Conservation (phyloP, 2,113 vertebrate genomes). For the Carettochelys insculpta region DNA sequence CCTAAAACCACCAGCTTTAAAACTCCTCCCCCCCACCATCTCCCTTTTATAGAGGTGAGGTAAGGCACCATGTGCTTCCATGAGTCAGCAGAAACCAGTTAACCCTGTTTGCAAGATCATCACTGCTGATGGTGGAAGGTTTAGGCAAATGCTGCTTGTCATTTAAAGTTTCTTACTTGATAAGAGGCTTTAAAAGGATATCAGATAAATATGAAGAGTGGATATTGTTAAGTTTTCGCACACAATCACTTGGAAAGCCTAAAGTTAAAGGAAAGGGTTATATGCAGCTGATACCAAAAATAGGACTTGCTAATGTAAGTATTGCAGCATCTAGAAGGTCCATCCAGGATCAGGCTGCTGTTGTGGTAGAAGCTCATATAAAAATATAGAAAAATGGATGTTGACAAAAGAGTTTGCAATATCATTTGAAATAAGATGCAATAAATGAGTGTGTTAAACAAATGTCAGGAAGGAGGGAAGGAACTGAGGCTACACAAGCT, state of each 20-base stretch:
- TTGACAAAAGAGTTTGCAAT: not conserved
- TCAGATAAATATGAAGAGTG: not conserved
- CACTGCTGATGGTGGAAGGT: not conserved
- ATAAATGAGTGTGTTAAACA: not conserved
- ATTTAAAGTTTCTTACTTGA: not conserved
- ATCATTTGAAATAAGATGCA: not conserved
- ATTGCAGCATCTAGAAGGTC: not conserved
- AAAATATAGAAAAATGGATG: not conserved
- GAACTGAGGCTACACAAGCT: fast-evolving
- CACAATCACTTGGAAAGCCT: not conserved
- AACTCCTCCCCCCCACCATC: not conserved
- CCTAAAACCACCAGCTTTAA: not conserved
- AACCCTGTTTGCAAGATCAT: not conserved
- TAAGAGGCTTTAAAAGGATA: not conserved
- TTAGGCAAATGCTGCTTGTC: not conserved
- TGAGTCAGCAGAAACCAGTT: not conserved
- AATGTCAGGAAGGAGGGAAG: not conserved
- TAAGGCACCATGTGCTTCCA: not conserved
- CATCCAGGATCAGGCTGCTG: not conserved
- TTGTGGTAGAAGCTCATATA: not conserved
- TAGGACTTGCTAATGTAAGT: not conserved
- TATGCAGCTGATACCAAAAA: not conserved
- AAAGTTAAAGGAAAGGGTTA: not conserved
- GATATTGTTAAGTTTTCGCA: not conserved
- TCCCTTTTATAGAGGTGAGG: not conserved